Base-by-base conservation (phyloP, 2,113 vertebrate species). In the Craseonycteris thonglongyai region DNA sequence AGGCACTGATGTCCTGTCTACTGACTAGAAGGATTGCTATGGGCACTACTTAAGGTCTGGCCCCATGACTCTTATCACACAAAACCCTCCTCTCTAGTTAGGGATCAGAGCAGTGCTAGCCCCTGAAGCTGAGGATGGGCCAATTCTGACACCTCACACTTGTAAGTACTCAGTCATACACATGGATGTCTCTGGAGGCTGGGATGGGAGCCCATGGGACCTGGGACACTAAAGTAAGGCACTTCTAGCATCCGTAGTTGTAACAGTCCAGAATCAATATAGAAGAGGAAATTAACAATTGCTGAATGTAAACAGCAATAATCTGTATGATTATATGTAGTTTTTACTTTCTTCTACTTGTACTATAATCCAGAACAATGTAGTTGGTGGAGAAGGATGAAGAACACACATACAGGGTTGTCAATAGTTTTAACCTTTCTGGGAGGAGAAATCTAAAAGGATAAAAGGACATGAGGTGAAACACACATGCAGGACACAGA, bases 11-110 rank as follows among this genome's bases (percentile, higher is more conserved):
- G 40, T 58, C 33, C 28, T 72, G 0, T n/a, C 38, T 8, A 24
- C 13, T 19, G 12, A 40, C 33, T 45, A 16, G 69, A n/a, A 85
- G 18, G 51, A 28, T 58, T 38, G 16, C 15, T 91, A 4, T 45
- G 3, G 5, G 28, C 6, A 3, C 10, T 61, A 2, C 10, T 33
- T 2, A 5, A 82, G 0, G 1, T 3, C 7, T 35, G 26, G 13
- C 10, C 30, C 75, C 15, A 0, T 63, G 66, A 51, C 21, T 74
- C n/a, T 12, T 40, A 49, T 18, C 61, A 19, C 13, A 51, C 12
- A 19, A 38, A 59, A 18, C 10, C 7, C 47, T 9, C 15, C 15
- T 49, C 24, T 66, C 11, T 35, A 7, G 4, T 21, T 26, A 14
- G 8, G 40, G 7, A 33, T 85, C 28, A 38, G 7, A 45, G 33